Base-by-base conservation (phyloP, 1,140 invertebrate genomes). In the Chymomyza costata region DNA sequence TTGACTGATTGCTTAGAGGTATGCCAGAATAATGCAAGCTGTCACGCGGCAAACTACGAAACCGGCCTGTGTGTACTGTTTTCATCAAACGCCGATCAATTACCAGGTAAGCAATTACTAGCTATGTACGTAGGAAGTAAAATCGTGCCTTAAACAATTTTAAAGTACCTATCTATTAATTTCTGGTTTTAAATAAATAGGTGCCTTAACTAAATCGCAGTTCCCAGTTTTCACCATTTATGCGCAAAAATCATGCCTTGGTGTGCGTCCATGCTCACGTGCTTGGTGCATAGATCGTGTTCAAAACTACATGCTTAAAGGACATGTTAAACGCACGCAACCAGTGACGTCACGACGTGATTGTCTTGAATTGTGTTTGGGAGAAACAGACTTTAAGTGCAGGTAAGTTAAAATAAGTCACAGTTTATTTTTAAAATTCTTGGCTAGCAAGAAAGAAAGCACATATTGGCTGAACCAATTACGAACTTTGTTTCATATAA, bases 181-280 rank as follows among this genome's bases (percentile, higher is more conserved):
- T 28, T 10, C 11, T 40, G 6, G 8, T 19, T n/a, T 43, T n/a
- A 18, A 25, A 11, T 21, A 43, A n/a, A 43, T 90, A 96, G 94
- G 92, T 74, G 93, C 94, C 5, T 86, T 97, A 68, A 94, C 93
- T 13, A 92, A 94, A 74, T 97, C 95, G 6, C 94, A 97, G 84
- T 97, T 96, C 86, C 95, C 95, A 5, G 95, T 97, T 45, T 97
- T 97, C 86, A 97, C 95, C n/a, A 95, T 97, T 71, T 97, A 97
- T 89, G 95, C 94, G 34, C 95, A 97, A 87, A 97, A 97, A 88
- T 94, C 92, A 50, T 97, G 95, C 76, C 86, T 97, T 52, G 92
- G 92, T 14, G 92, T 94, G 58, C 91, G 92, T 65, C 93, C 93
- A 28, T 96, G 94, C 86, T 92, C 95, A 67, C 88, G 93, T 44